Conservation (phyloP, 1,140 invertebrate genomes). For the Melitaea cinxia region DNA sequence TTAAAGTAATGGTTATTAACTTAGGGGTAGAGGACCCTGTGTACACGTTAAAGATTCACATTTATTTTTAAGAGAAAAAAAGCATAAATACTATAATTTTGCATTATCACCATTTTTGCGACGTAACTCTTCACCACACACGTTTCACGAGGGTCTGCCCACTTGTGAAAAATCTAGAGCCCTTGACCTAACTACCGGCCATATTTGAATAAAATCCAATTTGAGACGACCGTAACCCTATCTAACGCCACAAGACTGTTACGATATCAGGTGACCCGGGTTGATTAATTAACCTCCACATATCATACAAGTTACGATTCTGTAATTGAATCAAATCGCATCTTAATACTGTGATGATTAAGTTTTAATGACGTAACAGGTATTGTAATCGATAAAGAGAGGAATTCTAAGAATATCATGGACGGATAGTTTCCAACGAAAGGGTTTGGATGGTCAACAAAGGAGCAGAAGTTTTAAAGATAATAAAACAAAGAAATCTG, state of each 20-base stretch:
- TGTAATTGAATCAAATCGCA: constrained; percentile 5
- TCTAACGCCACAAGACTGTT: not conserved
- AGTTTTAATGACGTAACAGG: not conserved
- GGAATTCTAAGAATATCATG: no score
- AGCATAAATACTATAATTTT: no score
- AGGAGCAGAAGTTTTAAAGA: no score
- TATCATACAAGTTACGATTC: not conserved
- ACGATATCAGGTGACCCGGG: constrained; percentile 7
- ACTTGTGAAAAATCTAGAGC: constrained; percentile 17
- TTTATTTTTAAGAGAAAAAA: no score
- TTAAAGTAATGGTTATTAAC: no score
- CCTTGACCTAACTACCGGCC: constrained; percentile 16
- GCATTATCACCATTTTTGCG: not conserved
- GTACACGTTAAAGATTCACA: no score
- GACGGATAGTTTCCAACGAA: no score
- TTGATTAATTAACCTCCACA: constrained; percentile 9
- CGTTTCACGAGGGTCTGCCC: not conserved
- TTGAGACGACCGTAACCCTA: not conserved
- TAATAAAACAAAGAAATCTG: no score
- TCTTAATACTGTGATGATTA: not conserved
- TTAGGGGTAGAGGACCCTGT: no score
- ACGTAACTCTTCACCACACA: not conserved
- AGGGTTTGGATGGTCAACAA: no score
- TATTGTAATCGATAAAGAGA: no score
- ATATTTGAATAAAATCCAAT: constrained; percentile 3